Evolutionary conservation across 2,888 invertebrate genomes (phyloP).

Genomic region (Scaptomyza caliginosa): DNA sequence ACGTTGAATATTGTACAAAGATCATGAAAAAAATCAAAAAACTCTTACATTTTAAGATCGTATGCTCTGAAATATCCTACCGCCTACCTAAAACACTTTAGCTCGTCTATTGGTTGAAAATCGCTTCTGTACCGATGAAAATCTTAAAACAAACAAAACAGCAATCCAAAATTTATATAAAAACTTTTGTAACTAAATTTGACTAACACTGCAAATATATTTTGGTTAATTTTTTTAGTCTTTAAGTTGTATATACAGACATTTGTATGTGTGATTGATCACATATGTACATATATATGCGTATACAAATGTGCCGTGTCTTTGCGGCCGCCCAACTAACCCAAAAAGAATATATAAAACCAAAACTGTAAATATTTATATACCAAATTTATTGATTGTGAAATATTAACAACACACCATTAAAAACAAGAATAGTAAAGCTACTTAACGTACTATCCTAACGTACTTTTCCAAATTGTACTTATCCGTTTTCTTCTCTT

Average conservation of each 20-base stretch:
- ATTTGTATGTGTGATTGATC: conserved; percentile 69
- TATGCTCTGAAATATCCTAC: conserved; percentile 59
- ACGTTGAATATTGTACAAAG: conserved; percentile 58
- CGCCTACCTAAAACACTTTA: conserved; percentile 64
- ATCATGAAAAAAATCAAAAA: conserved; percentile 40
- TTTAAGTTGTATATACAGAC: conserved; percentile 80
- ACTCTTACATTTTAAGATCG: conserved; percentile 61
- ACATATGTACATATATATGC: conserved; percentile 72
- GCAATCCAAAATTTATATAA: conserved; percentile 27
- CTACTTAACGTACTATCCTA: conserved; percentile 41
- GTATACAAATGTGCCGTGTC: conserved; percentile 52
- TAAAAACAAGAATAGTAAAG: conserved; percentile 35
- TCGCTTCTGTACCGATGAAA: conserved; percentile 50
- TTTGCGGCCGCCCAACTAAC: conserved; percentile 59
- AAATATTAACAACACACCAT: conserved; percentile 67
- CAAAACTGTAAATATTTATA: conserved; percentile 72
- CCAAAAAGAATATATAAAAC: conserved; percentile 32
- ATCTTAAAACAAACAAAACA: conserved; percentile 27
- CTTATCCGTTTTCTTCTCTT: conserved; percentile 51
- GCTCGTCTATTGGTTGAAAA: conserved; percentile 75
- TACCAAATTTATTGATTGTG: conserved; percentile 69
- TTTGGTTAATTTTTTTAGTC: conserved; percentile 79
- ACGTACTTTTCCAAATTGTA: conserved; percentile 73
- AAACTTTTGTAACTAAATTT: conserved; percentile 79
- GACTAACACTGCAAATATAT: conserved; percentile 69